A percentile compares a stretch with the other conserved stretches of the same genome.
phyloP scores from a whole-genome alignment of 1,140 invertebrate species.

The Chymomyza costata region DNA sequence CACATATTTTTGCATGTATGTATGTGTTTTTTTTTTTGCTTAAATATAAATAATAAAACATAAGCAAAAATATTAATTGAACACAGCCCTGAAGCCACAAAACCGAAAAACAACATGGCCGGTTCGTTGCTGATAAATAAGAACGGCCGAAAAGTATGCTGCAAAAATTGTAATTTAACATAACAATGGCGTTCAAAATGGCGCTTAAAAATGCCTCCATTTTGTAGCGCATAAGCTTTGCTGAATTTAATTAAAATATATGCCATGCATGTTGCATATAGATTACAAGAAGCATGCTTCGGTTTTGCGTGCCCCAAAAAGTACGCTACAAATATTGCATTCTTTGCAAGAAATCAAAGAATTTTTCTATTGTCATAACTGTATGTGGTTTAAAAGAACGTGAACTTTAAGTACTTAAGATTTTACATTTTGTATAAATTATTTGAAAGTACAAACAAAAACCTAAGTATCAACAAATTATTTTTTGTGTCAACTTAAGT shows the following conservation, averaged over 20 bases:
- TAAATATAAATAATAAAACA: too few species aligned
- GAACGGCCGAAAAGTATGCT: slow-evolving; percentile 19
- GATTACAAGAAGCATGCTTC: too few species aligned
- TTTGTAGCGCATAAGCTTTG: too few species aligned
- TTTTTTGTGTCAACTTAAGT: too few species aligned
- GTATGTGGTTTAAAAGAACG: too few species aligned
- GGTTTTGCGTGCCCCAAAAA: slow-evolving; percentile 15
- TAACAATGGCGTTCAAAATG: slow-evolving; percentile 25
- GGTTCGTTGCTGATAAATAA: too few species aligned
- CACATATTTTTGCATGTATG: too few species aligned
- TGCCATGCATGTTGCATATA: slow-evolving; percentile 50
- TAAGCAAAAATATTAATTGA: too few species aligned
- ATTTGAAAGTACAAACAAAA: slow-evolving; percentile 20
- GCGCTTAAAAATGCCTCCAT: slow-evolving; percentile 8
- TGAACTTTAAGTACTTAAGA: too few species aligned
- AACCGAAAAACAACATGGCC: slow-evolving; percentile 25
- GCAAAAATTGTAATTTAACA: slow-evolving; percentile 16
- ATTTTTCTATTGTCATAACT: too few species aligned
- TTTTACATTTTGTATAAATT: slow-evolving; percentile 33
- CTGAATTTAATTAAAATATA: slow-evolving; percentile 64
- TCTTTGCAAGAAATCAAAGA: slow-evolving; percentile 41
- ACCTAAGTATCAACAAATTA: too few species aligned
- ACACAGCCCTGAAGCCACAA: slow-evolving; percentile 19
- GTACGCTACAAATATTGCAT: slow-evolving; percentile 13
- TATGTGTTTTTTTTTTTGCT: too few species aligned